These are phyloP conservation scores for Planococcus citri DNA, from an alignment of 1,140 invertebrate species.

Conservation along the genomic window DNA sequence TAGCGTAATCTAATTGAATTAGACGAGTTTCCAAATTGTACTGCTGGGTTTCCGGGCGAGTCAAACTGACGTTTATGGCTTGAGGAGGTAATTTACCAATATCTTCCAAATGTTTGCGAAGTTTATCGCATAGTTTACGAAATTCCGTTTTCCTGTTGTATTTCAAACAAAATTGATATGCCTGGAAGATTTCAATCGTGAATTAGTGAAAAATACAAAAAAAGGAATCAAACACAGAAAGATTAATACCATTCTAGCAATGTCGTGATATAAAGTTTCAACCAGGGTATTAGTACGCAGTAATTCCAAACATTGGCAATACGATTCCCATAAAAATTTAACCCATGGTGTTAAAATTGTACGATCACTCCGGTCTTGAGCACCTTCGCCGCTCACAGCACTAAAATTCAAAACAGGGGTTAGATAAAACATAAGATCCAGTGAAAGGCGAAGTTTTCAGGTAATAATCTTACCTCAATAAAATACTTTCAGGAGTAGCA, in stretches of 20 bases:
- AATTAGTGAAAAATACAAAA: not conserved
- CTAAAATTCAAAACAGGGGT: conserved; percentile 41
- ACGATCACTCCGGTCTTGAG: conserved; percentile 91
- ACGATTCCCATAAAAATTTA: conserved; percentile 99
- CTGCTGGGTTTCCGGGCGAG: conserved; percentile 93
- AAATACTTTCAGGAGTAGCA: conserved; percentile 91
- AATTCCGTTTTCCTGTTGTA: conserved; percentile 98
- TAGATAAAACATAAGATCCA: too few relatives aligned
- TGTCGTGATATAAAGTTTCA: conserved; percentile 91
- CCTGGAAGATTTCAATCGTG: conserved; percentile 35
- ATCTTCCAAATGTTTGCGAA: conserved; percentile 87
- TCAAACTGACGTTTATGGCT: conserved; percentile 70
- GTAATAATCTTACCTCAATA: conserved; percentile 43
- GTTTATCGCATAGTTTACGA: conserved; percentile 92
- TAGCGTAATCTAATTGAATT: conserved; percentile 83
- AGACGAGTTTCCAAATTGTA: conserved; percentile 93
- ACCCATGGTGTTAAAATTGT: conserved; percentile 97
- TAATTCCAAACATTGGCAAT: conserved; percentile 95
- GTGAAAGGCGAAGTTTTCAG: too few relatives aligned
- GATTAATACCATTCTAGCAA: conserved; percentile 65
- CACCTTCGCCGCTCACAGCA: conserved; percentile 94
- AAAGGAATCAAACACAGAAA: not conserved
- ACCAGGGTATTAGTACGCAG: conserved; percentile 88
- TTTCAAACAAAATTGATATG: conserved; percentile 95
- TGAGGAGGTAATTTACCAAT: conserved; percentile 70